Conservation (phyloP, 2,797 vertebrate species). For the Cossypha niveicapilla region DNA sequence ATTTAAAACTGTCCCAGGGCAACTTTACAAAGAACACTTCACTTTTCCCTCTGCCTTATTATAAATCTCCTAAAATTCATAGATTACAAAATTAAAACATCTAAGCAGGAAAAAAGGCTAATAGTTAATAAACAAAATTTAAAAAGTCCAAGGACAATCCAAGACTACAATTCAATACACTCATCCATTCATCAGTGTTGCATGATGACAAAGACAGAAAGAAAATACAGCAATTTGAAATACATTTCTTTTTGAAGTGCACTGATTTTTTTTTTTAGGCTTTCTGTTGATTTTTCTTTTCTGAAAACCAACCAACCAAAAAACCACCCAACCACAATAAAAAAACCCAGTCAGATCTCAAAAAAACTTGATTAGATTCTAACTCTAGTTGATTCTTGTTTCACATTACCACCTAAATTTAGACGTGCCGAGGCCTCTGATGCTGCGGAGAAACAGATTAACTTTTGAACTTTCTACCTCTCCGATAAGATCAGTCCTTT, state of each 20-base stretch:
- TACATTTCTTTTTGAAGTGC: background rate
- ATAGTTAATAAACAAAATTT: background rate
- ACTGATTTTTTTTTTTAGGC: background rate
- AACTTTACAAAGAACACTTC: background rate
- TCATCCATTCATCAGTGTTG: background rate
- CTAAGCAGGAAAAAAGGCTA: background rate
- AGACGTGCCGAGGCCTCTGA: background rate
- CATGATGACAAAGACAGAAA: background rate
- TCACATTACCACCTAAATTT: background rate
- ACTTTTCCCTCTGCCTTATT: background rate
- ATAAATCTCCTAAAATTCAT: background rate
- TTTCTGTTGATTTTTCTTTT: background rate
- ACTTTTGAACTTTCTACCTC: background rate
- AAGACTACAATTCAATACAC: background rate
- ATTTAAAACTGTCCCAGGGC: background rate
- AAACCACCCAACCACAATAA: background rate
- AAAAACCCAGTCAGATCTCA: background rate
- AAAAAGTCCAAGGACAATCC: background rate
- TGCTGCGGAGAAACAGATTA: background rate
- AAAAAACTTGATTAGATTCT: background rate
- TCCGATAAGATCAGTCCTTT: accelerated
- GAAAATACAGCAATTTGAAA: background rate
- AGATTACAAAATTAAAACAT: background rate
- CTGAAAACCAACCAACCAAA: background rate
- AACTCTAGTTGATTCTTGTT: background rate